Evolutionary conservation across 1,140 invertebrate genomes (phyloP).

Genomic region (Eumaeus atala): DNA sequence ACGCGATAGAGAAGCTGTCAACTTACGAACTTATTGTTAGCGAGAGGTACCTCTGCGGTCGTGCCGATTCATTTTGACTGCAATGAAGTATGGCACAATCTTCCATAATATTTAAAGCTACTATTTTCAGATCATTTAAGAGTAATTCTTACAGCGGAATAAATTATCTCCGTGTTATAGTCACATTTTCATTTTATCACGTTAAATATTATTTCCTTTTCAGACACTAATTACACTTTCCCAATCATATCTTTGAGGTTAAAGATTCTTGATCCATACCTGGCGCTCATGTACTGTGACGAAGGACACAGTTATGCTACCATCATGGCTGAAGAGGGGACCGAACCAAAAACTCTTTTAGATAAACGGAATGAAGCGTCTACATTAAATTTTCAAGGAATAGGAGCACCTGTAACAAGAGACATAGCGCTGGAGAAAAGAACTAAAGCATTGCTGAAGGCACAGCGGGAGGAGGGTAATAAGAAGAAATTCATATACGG

Average conservation of each 20-base stretch:
- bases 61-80: too few species aligned
- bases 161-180: too few species aligned
- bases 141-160: too few species aligned
- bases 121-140: too few species aligned
- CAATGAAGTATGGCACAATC: too few species aligned
- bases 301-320: slow-evolving; percentile 24
- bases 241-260: slow-evolving; percentile 30
- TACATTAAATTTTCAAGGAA: slow-evolving; percentile 33
- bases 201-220: background rate
- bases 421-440: slow-evolving; percentile 22
- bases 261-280: slow-evolving; percentile 45
- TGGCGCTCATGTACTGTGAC: slow-evolving; percentile 45
- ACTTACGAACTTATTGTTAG: too few species aligned
- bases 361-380: slow-evolving; percentile 33
- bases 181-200: too few species aligned
- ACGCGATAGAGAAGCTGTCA: too few species aligned
- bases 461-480: slow-evolving; percentile 1
- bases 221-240: slow-evolving; percentile 29
- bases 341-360: slow-evolving; percentile 27
- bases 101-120: too few species aligned
- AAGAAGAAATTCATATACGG: too few species aligned
- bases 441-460: background rate
- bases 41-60: too few species aligned
- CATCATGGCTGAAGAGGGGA: slow-evolving; percentile 38
- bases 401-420: slow-evolving; percentile 29